Evolutionary conservation across 2,888 invertebrate species (phyloP).

Genomic region (Nysson spinosus): DNA sequence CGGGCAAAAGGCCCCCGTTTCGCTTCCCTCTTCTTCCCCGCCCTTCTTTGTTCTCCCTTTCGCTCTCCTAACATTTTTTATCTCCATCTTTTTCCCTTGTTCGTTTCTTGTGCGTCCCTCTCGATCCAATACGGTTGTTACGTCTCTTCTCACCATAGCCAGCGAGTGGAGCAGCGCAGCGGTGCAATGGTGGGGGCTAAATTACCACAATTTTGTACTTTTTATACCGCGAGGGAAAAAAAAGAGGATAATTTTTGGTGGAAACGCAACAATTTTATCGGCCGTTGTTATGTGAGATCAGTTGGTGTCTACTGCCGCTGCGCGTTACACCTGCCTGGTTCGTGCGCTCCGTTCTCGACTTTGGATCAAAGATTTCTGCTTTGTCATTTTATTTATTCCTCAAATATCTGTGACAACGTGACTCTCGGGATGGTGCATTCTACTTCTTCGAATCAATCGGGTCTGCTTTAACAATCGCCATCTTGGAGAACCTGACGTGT

Average conservation of each 20-base stretch:
- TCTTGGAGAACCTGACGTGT: constrained; percentile 59
- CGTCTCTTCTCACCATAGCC: constrained; percentile 50
- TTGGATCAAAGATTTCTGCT: constrained; percentile 7
- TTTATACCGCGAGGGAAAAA: constrained; percentile 71
- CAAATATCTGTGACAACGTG: neutral
- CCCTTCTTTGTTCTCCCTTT: constrained; percentile 29
- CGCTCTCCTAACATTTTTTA: constrained; percentile 40
- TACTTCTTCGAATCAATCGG: neutral
- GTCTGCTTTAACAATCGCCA: constrained; percentile 51
- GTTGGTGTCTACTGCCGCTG: constrained; percentile 75
- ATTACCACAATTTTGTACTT: constrained; percentile 77
- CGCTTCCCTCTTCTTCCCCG: constrained; percentile 33
- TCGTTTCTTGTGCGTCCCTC: constrained; percentile 22
- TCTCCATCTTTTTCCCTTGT: constrained; percentile 24
- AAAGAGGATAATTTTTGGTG: constrained; percentile 76
- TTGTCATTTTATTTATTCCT: constrained; percentile 9
- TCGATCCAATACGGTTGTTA: constrained; percentile 22
- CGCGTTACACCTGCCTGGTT: constrained; percentile 74
- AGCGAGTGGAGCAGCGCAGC: constrained; percentile 54
- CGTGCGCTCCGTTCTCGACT: constrained; percentile 48
- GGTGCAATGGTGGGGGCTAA: constrained; percentile 68
- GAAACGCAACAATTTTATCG: constrained; percentile 77
- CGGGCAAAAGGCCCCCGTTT: constrained; percentile 56
- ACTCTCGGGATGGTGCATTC: neutral
- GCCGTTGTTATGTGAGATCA: constrained; percentile 76